Percentiles rank a stretch among this genome's conserved stretches.
These are phyloP conservation scores for Apotomis capreana DNA, from an alignment of 2,888 invertebrate species.

Conservation along the genomic window DNA sequence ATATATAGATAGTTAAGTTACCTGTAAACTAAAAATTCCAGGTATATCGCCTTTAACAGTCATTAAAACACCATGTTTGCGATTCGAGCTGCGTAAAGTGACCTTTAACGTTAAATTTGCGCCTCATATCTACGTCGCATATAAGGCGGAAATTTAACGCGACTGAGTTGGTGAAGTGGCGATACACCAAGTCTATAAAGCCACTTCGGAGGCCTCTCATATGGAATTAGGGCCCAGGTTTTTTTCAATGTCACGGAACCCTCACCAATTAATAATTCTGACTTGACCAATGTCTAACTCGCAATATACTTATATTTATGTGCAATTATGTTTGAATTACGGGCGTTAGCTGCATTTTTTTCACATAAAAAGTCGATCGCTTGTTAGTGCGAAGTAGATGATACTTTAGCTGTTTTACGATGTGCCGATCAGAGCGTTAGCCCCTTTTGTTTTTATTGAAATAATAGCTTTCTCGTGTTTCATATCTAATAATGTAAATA, in stretches of 20 bases:
- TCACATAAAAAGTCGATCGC: conserved; percentile 30
- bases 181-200: no score
- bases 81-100: no score
- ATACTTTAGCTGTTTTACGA: conserved; percentile 28
- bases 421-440: conserved; percentile 21
- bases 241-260: conserved; percentile 23
- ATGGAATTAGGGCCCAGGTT: background rate
- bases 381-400: conserved; percentile 33
- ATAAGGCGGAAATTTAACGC: no score
- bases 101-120: no score
- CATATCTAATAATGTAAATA: background rate
- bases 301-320: conserved; percentile 38
- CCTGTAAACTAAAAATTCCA: no score
- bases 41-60: no score
- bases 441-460: conserved; percentile 27
- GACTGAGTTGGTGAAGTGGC: no score
- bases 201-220: no score
- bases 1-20: no score
- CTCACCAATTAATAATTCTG: background rate
- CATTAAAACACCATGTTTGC: no score
- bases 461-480: conserved; percentile 1
- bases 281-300: background rate
- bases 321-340: conserved; percentile 40
- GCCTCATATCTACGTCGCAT: no score
- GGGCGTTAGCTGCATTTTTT: conserved; percentile 29